Conservation (phyloP, 2,888 invertebrate species). For the Drosophila mimetica region DNA sequence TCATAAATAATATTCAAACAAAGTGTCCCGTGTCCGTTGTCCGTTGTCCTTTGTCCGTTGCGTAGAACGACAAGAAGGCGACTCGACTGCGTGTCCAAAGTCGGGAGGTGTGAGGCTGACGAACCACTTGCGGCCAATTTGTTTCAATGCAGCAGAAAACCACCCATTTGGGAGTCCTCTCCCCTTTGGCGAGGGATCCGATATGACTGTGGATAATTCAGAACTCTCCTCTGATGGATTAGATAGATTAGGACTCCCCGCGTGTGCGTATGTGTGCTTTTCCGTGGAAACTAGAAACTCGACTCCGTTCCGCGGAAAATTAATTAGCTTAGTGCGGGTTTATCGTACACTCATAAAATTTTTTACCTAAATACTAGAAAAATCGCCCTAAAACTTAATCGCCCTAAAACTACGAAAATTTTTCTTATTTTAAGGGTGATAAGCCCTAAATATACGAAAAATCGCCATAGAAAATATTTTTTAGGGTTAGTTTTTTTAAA, state of each 20-base stretch:
- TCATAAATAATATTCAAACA: conserved; percentile 75
- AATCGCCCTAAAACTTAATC: too few relatives aligned
- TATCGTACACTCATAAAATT: too few relatives aligned
- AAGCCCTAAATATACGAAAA: too few relatives aligned
- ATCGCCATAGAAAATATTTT: too few relatives aligned
- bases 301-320: conserved; percentile 29
- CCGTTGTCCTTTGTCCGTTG: conserved; percentile 22
- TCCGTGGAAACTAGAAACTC: conserved; percentile 19
- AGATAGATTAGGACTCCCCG: conserved; percentile 31
- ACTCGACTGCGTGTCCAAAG: conserved; percentile 5
- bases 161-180: neutral
- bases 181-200: conserved; percentile 1
- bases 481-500: too few relatives aligned
- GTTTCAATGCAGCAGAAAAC: conserved; percentile 13
- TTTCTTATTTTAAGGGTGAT: too few relatives aligned
- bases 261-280: conserved; percentile 24
- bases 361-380: too few relatives aligned
- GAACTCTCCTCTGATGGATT: conserved; percentile 38
- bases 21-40: conserved; percentile 59
- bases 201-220: conserved; percentile 42
- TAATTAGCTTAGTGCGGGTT: conserved; percentile 43
- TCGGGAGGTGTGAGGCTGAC: conserved; percentile 33
- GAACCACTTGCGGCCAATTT: conserved; percentile 43
- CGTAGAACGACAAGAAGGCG: conserved; percentile 52
- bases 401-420: too few relatives aligned